Base-by-base conservation (phyloP, 92 coral and sea anemone genomes). In the Anthopleura xanthogrammica region DNA sequence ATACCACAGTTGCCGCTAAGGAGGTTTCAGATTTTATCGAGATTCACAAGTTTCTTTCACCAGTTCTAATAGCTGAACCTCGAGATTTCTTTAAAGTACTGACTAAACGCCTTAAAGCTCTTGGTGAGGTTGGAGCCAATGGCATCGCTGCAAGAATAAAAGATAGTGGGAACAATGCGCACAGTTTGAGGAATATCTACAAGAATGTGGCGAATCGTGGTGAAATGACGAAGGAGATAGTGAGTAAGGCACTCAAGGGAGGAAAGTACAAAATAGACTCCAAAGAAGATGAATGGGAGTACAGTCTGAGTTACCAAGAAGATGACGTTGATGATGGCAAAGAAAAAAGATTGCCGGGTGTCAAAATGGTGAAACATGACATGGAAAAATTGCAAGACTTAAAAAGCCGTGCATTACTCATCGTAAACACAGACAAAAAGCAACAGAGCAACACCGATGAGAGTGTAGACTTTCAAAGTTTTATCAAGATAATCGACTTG, bases 121-220 rank as follows among this genome's bases (percentile, higher is more conserved):
- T 87, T 52, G 68, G 77, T 12, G 71, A 79, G 14, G 72, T 1
- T 17, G 86, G 48, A 52, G 83, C 80, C 29, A 42, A 10, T 14
- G 90, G 81, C 72, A 84, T 90, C 82, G 90, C 93, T 22, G 93
- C 90, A 9, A 79, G 88, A 77, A 87, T 88, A 65, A 82, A 85
- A 16, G 91, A 79, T 76, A 87, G 93, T 75, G 82, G 90, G 66
- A 68, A 86, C 72, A 89, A 92, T 55, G 92, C 90, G 19, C 88
- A 92, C 83, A 92, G 95, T 72, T 83, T 92, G 66, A 79, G 87
- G 62, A 88, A 84, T 56, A 75, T 92, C 4, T 92, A 89, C 87
- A 92, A 73, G 78, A 92, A 90, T 85, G 85, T 92, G 60, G 93
- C 95, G 1, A 92, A 92, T 64, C 86, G 95, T 3, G 95, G 92